Percentiles rank a stretch among this genome's conserved stretches.
These are phyloP conservation scores for Aotus griseimembra DNA, from an alignment of 2,797 vertebrate species.

Conservation along the genomic window DNA sequence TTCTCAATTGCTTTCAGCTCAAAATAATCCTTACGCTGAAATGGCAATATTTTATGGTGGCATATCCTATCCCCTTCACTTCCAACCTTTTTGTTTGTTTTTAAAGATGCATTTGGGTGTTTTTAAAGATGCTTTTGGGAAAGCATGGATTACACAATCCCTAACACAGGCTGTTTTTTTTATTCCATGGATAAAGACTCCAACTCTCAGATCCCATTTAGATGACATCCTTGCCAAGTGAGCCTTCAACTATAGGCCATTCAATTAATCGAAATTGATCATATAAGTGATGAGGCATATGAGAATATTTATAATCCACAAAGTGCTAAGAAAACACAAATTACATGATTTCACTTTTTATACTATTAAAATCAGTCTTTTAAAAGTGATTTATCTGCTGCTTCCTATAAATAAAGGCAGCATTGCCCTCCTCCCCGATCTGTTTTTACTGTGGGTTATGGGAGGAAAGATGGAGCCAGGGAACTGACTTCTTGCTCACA, in stretches of 20 bases:
- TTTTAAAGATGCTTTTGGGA: not conserved
- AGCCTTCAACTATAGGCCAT: not conserved
- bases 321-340: slow-evolving; percentile 32
- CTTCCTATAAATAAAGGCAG: slow-evolving; percentile 29
- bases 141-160: not conserved
- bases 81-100: not conserved
- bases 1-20: not conserved
- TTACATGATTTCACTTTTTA: slow-evolving; percentile 32
- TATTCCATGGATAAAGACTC: not conserved
- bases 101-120: not conserved
- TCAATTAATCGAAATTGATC: not conserved
- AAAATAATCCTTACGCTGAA: not conserved
- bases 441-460: not conserved
- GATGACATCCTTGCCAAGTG: not conserved
- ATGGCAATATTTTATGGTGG: not conserved
- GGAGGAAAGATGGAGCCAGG: not conserved
- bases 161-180: not conserved
- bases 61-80: not conserved
- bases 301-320: slow-evolving; percentile 15
- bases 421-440: not conserved
- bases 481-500: slow-evolving; percentile 5
- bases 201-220: not conserved
- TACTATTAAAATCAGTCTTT: slow-evolving; percentile 48
- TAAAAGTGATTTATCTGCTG: not conserved
- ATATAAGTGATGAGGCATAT: not conserved